phyloP scores from a whole-genome alignment of 1,140 invertebrate genomes.

The Dendrolimus punctatus region DNA sequence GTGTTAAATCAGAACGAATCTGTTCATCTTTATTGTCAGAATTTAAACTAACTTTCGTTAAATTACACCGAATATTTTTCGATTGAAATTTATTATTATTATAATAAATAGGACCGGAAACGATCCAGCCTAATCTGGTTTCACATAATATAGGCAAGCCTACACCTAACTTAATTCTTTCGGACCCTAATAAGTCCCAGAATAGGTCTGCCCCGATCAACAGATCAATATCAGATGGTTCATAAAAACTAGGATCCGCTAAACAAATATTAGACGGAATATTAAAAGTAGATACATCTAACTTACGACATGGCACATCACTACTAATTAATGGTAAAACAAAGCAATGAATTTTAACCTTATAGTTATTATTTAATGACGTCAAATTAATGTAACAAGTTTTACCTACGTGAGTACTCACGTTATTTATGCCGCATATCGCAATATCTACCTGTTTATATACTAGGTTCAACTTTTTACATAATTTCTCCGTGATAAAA shows the following conservation, averaged over 20 bases:
- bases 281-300: constrained; percentile 6
- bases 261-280: constrained; percentile 6
- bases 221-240: constrained; percentile 26
- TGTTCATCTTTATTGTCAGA: constrained; percentile 3
- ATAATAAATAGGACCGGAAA: constrained; percentile 8
- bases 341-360: neutral
- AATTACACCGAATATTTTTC: neutral
- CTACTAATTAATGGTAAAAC: constrained; percentile 2
- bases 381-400: too few relatives aligned
- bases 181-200: constrained; percentile 20
- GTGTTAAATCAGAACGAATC: too few relatives aligned
- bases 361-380: neutral
- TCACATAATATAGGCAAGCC: constrained; percentile 2
- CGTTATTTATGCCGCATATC: neutral
- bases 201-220: constrained; percentile 26
- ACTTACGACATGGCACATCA: constrained; percentile 1
- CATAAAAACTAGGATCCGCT: constrained; percentile 15
- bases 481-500: constrained; percentile 1
- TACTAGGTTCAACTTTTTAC: neutral
- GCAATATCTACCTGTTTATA: neutral
- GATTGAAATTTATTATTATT: neutral
- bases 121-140: constrained; percentile 9
- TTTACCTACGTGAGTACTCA: neutral
- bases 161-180: constrained; percentile 10
- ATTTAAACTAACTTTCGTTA: constrained; percentile 5